These are phyloP conservation scores for Schizopygopsis malacanthus DNA, from an alignment of 2,797 vertebrate species.

Conservation along the genomic window DNA sequence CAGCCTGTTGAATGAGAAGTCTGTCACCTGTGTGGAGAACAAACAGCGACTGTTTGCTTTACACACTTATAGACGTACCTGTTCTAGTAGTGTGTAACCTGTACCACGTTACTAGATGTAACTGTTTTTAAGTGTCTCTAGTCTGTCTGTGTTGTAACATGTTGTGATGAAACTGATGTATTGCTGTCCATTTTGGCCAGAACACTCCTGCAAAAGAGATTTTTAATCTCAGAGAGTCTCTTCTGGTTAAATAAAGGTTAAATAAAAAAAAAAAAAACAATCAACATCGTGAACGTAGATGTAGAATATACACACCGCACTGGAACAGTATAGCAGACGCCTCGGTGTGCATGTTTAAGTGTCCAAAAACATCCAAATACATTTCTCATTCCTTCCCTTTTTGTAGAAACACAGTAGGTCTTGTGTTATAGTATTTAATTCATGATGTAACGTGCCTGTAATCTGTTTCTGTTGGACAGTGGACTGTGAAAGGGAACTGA, in stretches of 20 bases:
- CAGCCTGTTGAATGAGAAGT: not conserved
- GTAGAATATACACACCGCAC: not conserved
- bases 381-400: not conserved
- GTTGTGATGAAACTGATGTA: no score
- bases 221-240: no score
- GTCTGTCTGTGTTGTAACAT: no score
- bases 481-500: not conserved
- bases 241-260: no score
- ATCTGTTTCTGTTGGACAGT: not conserved
- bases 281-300: slow-evolving; percentile 22
- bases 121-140: no score
- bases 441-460: slow-evolving; percentile 3
- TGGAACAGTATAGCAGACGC: not conserved
- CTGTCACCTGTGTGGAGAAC: slow-evolving; percentile 37
- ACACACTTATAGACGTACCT: not conserved
- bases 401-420: not conserved
- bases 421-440: not conserved
- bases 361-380: not conserved
- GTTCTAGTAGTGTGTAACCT: no score
- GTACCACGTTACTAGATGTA: no score
- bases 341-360: not conserved
- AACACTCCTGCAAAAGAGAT: no score
- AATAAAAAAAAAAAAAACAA: no score
- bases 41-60: slow-evolving; percentile 38
- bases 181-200: no score